Evolutionary conservation across 2,797 vertebrate species (phyloP), one percentile per base, ranked within the genome.

Genomic region (Propithecus perrieri): DNA sequence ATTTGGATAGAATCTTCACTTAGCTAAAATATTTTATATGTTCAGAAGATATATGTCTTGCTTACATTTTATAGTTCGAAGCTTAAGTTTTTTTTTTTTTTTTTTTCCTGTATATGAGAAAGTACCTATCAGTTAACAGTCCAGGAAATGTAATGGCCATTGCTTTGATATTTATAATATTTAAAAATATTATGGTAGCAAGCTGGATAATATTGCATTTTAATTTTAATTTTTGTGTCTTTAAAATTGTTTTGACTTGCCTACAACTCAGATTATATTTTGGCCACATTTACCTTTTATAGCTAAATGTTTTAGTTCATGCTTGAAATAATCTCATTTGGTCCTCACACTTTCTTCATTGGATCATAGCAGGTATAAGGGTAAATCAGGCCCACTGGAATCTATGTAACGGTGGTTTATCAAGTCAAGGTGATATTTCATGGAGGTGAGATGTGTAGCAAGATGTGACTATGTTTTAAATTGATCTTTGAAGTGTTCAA

Each of bases 361-460:
- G 75, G 95, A 76, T 97, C 63, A 33, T 67, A 94, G 46, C 65
- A 96, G 59, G 67, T 74, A 95, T 69, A 95, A 84, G 48, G 59
- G 61, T 78, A 94, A 94, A 38, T 94, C 4, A 72, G 65, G 53
- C 48, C 55, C 81, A 41, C 1, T 91, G 79, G 59, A 85, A 92
- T 98, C 91, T 96, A 86, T 84, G 35, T 65, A 69, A 94, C 55
- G 18, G 53, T 57, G 69, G 15, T 85, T 97, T 95, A 85, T 94
- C 57, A 95, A 65, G 84, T 74, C 0, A 5, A 88, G 65, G n/a
- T 94, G 85, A 6, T 89, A 90, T 95, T 97, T 93, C 50, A 63
- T 46, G 67, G 83, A 87, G 65, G 78, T 92, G 81, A 93, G 81
- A 94, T 71, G 69, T 93, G 18, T 80, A 85, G 46, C 74, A 88